phyloP scores from a whole-genome alignment of 2,797 vertebrate species.

The Coilia nasus region DNA sequence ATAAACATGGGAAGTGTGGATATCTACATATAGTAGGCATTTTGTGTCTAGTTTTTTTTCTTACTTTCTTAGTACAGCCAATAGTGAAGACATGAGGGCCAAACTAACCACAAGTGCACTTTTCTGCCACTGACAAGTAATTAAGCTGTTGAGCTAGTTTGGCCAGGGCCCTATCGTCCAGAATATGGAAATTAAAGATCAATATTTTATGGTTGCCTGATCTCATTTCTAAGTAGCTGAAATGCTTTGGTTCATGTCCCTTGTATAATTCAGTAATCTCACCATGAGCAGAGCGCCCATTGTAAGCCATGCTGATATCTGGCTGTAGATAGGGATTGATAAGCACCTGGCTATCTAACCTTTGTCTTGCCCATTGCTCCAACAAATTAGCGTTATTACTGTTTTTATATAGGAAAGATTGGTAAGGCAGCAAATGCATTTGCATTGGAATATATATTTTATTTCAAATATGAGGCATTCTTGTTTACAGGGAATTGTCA shows the following conservation, averaged over 20 bases:
- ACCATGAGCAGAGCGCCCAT: background rate
- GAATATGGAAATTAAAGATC: slow-evolving; percentile 51
- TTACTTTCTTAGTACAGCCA: background rate
- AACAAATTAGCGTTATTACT: background rate
- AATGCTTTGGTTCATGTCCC: slow-evolving; percentile 50
- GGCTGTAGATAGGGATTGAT: background rate
- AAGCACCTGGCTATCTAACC: slow-evolving; percentile 18
- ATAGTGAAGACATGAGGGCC: background rate
- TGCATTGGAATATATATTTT: background rate
- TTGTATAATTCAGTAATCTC: slow-evolving; percentile 50
- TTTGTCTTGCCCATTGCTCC: background rate
- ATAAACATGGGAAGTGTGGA: no score
- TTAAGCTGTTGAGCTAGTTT: slow-evolving; percentile 68
- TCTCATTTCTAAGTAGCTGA: slow-evolving; percentile 53
- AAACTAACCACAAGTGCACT: slow-evolving; percentile 47
- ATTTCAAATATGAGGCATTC: background rate
- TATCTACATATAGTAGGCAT: background rate
- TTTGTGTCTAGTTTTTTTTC: background rate
- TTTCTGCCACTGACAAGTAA: slow-evolving; percentile 69
- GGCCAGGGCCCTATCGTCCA: slow-evolving; percentile 60
- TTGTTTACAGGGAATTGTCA: no score
- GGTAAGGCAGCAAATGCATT: background rate
- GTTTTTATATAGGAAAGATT: background rate
- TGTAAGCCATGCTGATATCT: background rate
- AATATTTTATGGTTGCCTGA: slow-evolving; percentile 60